phyloP scores from a whole-genome alignment of 2,113 vertebrate species.

The Semnornis frantzii region DNA sequence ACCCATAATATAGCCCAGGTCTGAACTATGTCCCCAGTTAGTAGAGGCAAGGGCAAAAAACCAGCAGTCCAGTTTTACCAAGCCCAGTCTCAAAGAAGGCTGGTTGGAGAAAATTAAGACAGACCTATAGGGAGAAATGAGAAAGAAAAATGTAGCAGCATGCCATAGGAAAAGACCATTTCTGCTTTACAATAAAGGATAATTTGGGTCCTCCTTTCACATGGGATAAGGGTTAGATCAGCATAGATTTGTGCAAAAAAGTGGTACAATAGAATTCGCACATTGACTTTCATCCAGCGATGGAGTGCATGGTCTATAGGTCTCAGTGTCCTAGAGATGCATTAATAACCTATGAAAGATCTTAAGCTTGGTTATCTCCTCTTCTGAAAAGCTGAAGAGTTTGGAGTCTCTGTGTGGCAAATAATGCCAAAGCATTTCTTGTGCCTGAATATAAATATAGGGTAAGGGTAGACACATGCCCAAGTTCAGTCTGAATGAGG shows the following conservation, averaged over 20 bases:
- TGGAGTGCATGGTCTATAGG: background rate
- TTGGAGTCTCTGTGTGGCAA: background rate
- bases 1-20: background rate
- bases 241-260: background rate
- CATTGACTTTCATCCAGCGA: background rate
- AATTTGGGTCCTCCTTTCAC: background rate
- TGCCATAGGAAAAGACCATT: background rate
- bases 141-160: background rate
- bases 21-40: background rate
- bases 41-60: background rate
- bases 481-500: background rate
- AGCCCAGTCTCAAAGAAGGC: background rate
- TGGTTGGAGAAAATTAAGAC: background rate
- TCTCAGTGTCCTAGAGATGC: background rate
- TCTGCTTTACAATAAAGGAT: background rate
- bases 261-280: background rate
- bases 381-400: background rate
- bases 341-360: background rate
- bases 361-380: background rate
- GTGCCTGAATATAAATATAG: background rate
- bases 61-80: background rate
- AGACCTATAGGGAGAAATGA: background rate
- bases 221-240: background rate
- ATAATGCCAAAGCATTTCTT: background rate
- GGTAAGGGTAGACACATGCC: rapidly evolving